phyloP scores from a whole-genome alignment of 2,797 vertebrate species.

The Pogonophryne albipinna region DNA sequence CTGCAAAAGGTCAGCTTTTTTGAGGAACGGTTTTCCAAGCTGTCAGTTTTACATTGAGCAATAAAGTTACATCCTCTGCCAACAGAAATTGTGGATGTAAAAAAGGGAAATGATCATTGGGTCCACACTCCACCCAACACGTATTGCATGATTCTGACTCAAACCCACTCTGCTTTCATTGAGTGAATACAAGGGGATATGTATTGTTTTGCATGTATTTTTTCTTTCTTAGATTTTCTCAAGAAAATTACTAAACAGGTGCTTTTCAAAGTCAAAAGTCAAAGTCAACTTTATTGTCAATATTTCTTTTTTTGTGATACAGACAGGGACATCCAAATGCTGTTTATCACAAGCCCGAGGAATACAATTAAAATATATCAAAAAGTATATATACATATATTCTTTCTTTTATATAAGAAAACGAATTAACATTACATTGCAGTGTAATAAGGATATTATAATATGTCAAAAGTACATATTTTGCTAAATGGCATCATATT shows the following conservation, averaged over 20 bases:
- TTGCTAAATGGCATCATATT: constrained; percentile 6
- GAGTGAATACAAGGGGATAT: neutral
- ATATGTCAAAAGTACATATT: constrained; percentile 11
- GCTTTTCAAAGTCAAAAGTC: neutral
- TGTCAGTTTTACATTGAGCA: constrained; percentile 69
- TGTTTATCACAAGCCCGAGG: no score
- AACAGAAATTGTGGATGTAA: constrained; percentile 72
- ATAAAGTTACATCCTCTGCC: constrained; percentile 68
- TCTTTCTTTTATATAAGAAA: no score
- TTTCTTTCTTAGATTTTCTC: neutral
- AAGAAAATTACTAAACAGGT: neutral
- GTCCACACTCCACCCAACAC: constrained; percentile 41
- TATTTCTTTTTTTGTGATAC: no score
- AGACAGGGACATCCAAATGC: no score
- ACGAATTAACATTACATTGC: neutral
- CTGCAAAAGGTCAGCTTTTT: constrained; percentile 42
- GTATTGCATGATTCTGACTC: constrained; percentile 28
- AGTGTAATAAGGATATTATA: constrained; percentile 1
- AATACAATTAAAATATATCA: no score
- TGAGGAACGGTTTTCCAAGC: constrained; percentile 39
- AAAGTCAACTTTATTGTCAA: no score
- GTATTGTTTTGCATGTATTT: neutral
- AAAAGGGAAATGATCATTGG: constrained; percentile 73
- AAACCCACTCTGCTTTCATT: constrained; percentile 15
- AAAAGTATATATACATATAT: no score